These are phyloP conservation scores for Platygyra sinensis DNA, from an alignment of 64 coral and sea anemone species.

Conservation along the genomic window DNA sequence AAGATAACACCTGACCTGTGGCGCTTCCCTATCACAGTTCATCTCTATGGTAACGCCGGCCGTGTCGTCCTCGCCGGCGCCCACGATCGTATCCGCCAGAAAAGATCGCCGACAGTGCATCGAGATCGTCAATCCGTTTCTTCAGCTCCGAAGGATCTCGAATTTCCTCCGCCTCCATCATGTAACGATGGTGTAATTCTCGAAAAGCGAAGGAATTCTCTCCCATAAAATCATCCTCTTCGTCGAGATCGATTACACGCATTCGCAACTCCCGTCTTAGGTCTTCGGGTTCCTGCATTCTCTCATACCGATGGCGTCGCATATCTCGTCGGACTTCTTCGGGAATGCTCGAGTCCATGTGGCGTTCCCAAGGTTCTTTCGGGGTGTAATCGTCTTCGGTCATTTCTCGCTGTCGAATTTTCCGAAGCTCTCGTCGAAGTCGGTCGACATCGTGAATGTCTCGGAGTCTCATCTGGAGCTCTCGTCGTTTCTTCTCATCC, in stretches of 20 bases:
- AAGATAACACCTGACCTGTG: neutral
- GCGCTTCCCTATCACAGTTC: neutral
- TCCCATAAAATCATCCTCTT: constrained; percentile 15
- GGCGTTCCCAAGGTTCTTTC: constrained; percentile 64
- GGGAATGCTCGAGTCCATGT: constrained; percentile 49
- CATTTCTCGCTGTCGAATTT: constrained; percentile 75
- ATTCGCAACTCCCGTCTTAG: constrained; percentile 67
- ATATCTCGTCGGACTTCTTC: constrained; percentile 66
- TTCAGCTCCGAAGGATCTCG: constrained; percentile 63
- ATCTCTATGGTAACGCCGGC: neutral
- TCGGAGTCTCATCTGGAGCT: constrained; percentile 65
- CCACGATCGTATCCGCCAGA: neutral
- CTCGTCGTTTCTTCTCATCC: constrained; percentile 33
- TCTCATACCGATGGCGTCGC: constrained; percentile 39
- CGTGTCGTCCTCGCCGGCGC: neutral
- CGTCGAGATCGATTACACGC: constrained; percentile 39
- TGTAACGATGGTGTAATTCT: constrained; percentile 52
- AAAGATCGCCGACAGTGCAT: constrained; percentile 72
- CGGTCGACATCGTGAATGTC: constrained; percentile 51
- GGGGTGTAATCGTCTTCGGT: constrained; percentile 70
- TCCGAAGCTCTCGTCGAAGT: constrained; percentile 73
- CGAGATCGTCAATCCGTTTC: constrained; percentile 72
- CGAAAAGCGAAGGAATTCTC: constrained; percentile 39
- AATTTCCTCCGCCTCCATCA: constrained; percentile 65
- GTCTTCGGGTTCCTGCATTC: constrained; percentile 46